phyloP scores from a whole-genome alignment of 1,140 invertebrate species.

The Mercenaria mercenaria region DNA sequence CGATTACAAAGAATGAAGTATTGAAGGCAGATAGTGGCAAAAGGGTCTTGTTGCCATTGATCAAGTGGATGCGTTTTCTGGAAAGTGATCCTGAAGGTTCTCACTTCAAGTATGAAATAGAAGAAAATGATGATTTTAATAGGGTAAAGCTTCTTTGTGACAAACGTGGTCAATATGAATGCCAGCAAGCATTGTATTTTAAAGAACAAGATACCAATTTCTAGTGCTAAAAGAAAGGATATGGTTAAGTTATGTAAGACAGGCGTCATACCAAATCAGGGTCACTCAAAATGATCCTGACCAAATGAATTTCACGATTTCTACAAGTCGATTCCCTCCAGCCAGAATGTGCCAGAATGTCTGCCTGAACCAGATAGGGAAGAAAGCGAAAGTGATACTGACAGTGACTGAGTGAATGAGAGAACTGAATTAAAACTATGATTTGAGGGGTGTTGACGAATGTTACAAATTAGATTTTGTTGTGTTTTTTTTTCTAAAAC shows the following conservation, averaged over 20 bases:
- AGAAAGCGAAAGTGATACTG: too few relatives aligned
- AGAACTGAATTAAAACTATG: not conserved
- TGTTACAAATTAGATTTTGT: not conserved
- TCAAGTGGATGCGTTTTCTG: too few relatives aligned
- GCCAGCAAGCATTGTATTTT: not conserved
- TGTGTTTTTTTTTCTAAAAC: not conserved
- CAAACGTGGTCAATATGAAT: not conserved
- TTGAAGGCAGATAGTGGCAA: not conserved
- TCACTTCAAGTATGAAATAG: not conserved
- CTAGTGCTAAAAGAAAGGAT: not conserved
- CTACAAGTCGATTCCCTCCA: too few relatives aligned
- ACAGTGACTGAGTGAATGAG: not conserved
- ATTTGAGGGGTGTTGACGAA: not conserved
- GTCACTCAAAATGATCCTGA: not conserved
- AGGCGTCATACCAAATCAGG: not conserved
- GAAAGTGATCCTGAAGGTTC: not conserved
- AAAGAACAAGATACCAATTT: not conserved
- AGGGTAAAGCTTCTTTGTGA: too few relatives aligned
- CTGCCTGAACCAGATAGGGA: too few relatives aligned
- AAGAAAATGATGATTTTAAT: not conserved
- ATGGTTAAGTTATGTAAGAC: not conserved
- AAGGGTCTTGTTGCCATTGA: not conserved
- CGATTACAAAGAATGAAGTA: not conserved
- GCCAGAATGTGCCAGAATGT: too few relatives aligned
- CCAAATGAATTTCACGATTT: not conserved